Base-by-base conservation (phyloP, 2,888 invertebrate species). In the Temnothorax ravouxi region DNA sequence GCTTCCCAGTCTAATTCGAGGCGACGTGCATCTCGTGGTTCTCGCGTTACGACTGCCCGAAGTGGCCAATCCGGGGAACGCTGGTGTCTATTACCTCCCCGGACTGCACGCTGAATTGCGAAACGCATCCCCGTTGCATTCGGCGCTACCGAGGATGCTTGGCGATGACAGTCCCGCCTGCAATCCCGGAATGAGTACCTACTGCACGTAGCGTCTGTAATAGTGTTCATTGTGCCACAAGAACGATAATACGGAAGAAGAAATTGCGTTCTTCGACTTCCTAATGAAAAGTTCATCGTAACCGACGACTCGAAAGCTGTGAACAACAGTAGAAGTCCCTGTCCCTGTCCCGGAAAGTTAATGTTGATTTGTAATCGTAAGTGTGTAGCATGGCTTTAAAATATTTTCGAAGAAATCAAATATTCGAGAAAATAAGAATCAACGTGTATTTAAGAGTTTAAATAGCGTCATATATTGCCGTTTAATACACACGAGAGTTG, bases 371-470 rank as follows among this genome's bases (percentile, higher is more conserved):
- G 8, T n/a, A 52, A 54, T 15, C n/a, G 64, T 11, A 2, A 38
- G 38, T 3, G 38, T 3, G 25, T 9, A 25, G 18, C 29, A 25
- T 11, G 13, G 41, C 13, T 41, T 29, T 13, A 44, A 76, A 76
- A 79, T 44, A 56, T 44, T 29, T 47, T 4, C 18, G 18, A 6
- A 13, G 11, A 41, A 77, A 44, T 25, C n/a, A 13, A 52, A 25
- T 18, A 44, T 29, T 13, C 41, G 13, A 77, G 44, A 84, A 89
- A 89, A 89, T 88, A 75, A 76, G 64, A 87, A 84, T 80, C 71
- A 79, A 67, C 64, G 69, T 76, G 84, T 86, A 85, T 87, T 89
- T 74, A 86, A 86, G 66, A 85, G 85, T 87, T 89, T 90, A 85
- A 79, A 50, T 54, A 81, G 89, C 86, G 66, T 90, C 86, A 85